Percentiles rank a stretch among this genome's conserved stretches.
Evolutionary conservation across 1,140 invertebrate species (phyloP).

Genomic region (Eumeta japonica): DNA sequence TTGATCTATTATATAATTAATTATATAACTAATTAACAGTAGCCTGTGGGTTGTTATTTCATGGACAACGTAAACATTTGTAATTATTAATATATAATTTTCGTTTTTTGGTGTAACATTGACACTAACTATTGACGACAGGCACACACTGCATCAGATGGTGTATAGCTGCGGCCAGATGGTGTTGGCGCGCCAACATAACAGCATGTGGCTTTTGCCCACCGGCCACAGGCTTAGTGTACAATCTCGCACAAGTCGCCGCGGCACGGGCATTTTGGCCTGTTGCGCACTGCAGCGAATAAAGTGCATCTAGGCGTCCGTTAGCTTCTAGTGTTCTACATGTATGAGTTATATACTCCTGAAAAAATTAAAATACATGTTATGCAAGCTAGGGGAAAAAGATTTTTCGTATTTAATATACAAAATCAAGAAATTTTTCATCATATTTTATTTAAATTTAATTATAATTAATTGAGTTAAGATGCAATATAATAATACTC

Average conservation of each 20-base stretch:
- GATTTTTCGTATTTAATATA: slow-evolving; percentile 5
- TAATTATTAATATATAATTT: too few relatives aligned
- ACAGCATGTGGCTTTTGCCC: slow-evolving; percentile 58
- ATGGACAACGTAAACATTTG: too few relatives aligned
- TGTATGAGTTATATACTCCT: slow-evolving; percentile 64
- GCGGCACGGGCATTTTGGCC: slow-evolving; percentile 70
- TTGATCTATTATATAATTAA: too few relatives aligned
- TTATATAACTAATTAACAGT: too few relatives aligned
- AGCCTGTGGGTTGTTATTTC: too few relatives aligned
- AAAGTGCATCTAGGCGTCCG: slow-evolving; percentile 64
- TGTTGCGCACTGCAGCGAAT: slow-evolving; percentile 68
- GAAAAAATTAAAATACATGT: too few relatives aligned
- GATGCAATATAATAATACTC: slow-evolving; percentile 21
- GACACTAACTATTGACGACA: slow-evolving; percentile 25
- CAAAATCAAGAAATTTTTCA: not conserved
- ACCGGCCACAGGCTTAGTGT: slow-evolving; percentile 45
- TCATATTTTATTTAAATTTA: not conserved
- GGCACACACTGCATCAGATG: slow-evolving; percentile 60
- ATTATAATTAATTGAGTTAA: not conserved
- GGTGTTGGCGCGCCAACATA: slow-evolving; percentile 53
- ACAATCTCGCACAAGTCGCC: slow-evolving; percentile 73
- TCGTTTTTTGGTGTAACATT: too few relatives aligned
- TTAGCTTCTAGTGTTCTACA: slow-evolving; percentile 67
- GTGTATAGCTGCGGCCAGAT: slow-evolving; percentile 62
- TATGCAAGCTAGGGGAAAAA: slow-evolving; percentile 4